phyloP scores from a whole-genome alignment of 2,797 vertebrate genomes.

The Mionectes olivaceus region DNA sequence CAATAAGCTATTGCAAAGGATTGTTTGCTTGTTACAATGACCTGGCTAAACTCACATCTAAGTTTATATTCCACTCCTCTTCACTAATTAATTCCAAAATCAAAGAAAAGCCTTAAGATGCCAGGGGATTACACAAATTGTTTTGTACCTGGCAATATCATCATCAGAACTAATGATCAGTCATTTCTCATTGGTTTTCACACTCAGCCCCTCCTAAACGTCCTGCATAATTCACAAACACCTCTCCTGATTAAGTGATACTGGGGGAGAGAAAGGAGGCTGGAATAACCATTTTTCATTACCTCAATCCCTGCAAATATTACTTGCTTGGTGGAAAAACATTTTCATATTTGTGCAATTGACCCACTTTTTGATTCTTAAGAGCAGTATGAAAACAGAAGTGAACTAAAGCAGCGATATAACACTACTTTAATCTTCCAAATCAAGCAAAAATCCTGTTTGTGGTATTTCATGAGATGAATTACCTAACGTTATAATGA shows the following conservation, averaged over 20 bases:
- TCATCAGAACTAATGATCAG: background rate
- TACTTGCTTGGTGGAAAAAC: background rate
- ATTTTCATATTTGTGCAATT: background rate
- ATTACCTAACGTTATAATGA: background rate
- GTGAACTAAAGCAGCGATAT: background rate
- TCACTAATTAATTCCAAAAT: constrained; percentile 1
- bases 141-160: constrained; percentile 17
- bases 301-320: background rate
- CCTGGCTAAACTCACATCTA: background rate
- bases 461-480: background rate
- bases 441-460: background rate
- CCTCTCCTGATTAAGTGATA: background rate
- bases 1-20: background rate
- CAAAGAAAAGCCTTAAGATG: constrained; percentile 10
- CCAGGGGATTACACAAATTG: constrained; percentile 26
- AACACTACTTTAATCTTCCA: background rate
- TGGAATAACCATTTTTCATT: background rate
- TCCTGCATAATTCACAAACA: background rate
- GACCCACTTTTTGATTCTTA: background rate
- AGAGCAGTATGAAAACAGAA: constrained; percentile 13
- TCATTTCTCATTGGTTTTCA: constrained; percentile 12
- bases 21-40: background rate
- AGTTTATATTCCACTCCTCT: background rate
- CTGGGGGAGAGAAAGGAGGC: background rate
- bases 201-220: background rate